phyloP scores from a whole-genome alignment of 2,797 vertebrate genomes.

The Miichthys miiuy region DNA sequence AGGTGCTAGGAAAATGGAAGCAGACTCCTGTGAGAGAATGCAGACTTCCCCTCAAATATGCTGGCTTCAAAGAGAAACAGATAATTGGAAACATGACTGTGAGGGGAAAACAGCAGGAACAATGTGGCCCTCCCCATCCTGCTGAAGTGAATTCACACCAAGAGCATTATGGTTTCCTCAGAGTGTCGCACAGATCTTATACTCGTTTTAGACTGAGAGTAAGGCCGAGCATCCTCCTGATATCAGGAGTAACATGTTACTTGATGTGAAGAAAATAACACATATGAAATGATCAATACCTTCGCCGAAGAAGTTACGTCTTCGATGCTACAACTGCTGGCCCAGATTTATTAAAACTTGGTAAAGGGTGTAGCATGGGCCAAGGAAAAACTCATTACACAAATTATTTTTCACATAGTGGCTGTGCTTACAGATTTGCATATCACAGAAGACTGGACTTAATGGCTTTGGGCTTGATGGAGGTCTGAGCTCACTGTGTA shows the following conservation, averaged over 20 bases:
- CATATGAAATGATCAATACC: not conserved
- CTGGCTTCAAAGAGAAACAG: slow-evolving; percentile 59
- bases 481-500: no score
- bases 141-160: slow-evolving; percentile 27
- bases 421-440: no score
- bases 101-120: slow-evolving; percentile 35
- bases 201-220: not conserved
- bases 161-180: not conserved
- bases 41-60: slow-evolving; percentile 25
- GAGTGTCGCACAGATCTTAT: not conserved
- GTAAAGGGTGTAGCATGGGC: no score
- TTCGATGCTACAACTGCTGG: no score
- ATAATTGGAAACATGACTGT: slow-evolving; percentile 66
- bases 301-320: no score
- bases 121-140: slow-evolving; percentile 5
- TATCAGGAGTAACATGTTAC: no score
- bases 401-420: no score
- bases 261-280: not conserved
- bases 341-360: no score
- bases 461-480: no score
- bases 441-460: no score
- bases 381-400: no score
- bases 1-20: slow-evolving; percentile 40
- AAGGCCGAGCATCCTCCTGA: not conserved
- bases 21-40: slow-evolving; percentile 21